Base-by-base conservation (phyloP, 2,113 vertebrate genomes). In the Rhabdomys dilectus region DNA sequence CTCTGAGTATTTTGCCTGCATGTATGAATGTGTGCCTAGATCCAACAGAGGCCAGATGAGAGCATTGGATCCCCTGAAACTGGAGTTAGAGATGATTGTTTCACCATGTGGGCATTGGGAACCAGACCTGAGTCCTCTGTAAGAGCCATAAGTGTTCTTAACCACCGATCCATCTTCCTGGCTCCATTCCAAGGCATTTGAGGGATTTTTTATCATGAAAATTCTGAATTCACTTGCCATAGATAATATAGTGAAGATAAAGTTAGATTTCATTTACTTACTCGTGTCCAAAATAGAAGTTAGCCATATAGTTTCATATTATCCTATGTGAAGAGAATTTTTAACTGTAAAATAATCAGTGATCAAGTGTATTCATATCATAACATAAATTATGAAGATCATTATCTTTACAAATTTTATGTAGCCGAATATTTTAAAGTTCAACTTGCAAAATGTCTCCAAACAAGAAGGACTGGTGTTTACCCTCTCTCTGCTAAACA, bases 221-320 rank as follows among this genome's bases (percentile, higher is more conserved):
- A 72, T 36, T 22, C 29, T 87, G 48, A 87, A 39, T 89, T 93
- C 39, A 91, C 24, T 93, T 97, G 29, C 11, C 29, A 76, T 82
- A 64, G 24, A 31, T 42, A 93, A 85, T 66, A 90, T 78, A 88
- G 26, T 53, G 72, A 95, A 34, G 56, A 66, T 92, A 87, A 82
- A 87, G 3, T 94, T 88, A 95, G 53, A 11, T 89, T 96, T 76
- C 19, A 77, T 82, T 93, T 0, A 17, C 60, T 90, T 94, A 85
- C 51, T 87, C 70, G 9, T 86, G 34, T 86, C 34, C 24, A 22
- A 89, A 80, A n/a, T n/a, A 92, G 17, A 94, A 42, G 70, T 42
- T 78, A 9, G 29, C 81, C 88, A 13, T 45, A 48, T 39, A 80
- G 15, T 88, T 90, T 53, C n/a, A 72, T 66, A 3, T 51, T 26